Percentiles rank a stretch among this genome's conserved stretches.
phyloP scores from a whole-genome alignment of 1,140 invertebrate species.

The Metaphire vulgaris region DNA sequence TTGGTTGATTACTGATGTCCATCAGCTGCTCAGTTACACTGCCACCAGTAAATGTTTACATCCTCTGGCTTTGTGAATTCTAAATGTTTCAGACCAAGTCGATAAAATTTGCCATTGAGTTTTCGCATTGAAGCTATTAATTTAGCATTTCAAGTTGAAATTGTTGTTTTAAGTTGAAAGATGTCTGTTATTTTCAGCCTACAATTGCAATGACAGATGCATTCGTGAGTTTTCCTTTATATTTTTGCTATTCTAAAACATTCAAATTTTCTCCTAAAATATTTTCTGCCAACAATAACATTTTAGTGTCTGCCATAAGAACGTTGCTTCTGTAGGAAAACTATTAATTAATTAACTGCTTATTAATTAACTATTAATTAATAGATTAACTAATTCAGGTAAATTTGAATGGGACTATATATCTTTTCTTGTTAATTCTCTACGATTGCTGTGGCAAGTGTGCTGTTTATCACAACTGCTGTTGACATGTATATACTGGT shows the following conservation, averaged over 20 bases:
- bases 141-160: neutral
- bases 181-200: neutral
- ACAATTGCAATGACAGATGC: neutral
- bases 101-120: no score
- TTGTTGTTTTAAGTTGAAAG: neutral
- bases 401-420: no score
- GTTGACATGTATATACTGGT: no score
- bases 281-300: neutral
- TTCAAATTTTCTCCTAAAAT: neutral
- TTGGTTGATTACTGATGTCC: no score
- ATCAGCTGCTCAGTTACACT: no score
- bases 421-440: no score
- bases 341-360: neutral
- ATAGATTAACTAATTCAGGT: neutral
- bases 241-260: no score
- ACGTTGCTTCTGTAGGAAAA: neutral
- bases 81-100: no score
- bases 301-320: neutral
- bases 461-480: no score
- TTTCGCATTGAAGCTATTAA: neutral
- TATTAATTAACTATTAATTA: neutral
- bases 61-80: no score
- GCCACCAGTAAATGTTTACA: neutral
- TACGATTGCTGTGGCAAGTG: no score
- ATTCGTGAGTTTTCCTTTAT: neutral